A percentile compares a stretch with the other conserved stretches of the same genome.
Conservation (phyloP, 2,797 vertebrate genomes). For the Paratrypauchen microcephalus region DNA sequence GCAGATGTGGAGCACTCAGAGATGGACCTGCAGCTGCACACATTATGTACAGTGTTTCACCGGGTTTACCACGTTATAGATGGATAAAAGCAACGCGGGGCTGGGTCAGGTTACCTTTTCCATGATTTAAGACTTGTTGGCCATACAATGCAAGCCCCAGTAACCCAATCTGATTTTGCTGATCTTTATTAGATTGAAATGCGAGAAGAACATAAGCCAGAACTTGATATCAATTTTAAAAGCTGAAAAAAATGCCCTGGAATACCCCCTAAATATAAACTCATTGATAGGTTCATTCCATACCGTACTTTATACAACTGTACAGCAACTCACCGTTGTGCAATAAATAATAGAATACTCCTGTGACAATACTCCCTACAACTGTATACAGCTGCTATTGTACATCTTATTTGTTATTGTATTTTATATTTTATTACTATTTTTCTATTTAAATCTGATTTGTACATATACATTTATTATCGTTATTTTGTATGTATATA, state of each 20-base stretch:
- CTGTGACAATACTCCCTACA: too few relatives aligned
- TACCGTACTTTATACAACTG: too few relatives aligned
- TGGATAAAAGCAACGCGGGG: constrained; percentile 69
- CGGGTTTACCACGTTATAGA: constrained; percentile 46
- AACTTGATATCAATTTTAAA: background rate
- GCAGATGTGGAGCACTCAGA: constrained; percentile 79
- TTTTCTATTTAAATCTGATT: too few relatives aligned
- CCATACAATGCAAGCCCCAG: background rate
- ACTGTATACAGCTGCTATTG: too few relatives aligned
- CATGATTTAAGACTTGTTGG: background rate
- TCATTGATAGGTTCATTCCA: too few relatives aligned
- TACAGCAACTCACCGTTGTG: too few relatives aligned
- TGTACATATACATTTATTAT: too few relatives aligned
- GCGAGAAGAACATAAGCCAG: background rate
- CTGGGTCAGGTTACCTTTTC: constrained; percentile 17
- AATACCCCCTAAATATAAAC: too few relatives aligned
- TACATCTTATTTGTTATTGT: too few relatives aligned
- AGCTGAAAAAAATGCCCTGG: background rate
- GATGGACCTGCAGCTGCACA: constrained; percentile 79
- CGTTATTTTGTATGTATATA: too few relatives aligned
- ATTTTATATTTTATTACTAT: too few relatives aligned
- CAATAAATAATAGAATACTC: too few relatives aligned
- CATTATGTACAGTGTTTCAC: constrained; percentile 40
- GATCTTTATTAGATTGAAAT: background rate
- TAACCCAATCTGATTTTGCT: background rate